Conservation (phyloP, 2,888 invertebrate species). For the Isoperla grammatica region DNA sequence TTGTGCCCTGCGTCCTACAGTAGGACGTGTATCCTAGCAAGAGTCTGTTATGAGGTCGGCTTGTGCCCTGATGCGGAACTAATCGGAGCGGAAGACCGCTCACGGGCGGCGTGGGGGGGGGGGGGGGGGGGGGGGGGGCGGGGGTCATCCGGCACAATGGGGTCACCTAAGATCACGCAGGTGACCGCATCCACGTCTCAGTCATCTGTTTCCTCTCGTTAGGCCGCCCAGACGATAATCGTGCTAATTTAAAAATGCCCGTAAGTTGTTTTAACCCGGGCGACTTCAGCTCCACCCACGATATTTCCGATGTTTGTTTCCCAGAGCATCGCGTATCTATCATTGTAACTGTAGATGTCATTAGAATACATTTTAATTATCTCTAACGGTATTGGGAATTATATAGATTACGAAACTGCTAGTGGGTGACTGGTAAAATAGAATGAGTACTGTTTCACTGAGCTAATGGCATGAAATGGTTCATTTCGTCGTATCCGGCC, state of each 20-base stretch:
- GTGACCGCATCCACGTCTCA: conserved; percentile 16
- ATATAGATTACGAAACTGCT: conserved; percentile 8
- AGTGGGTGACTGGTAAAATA: background rate
- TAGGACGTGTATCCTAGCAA: no score
- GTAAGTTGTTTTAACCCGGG: background rate
- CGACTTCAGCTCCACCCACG: conserved; percentile 3
- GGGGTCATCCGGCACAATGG: conserved; percentile 22
- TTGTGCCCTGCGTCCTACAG: no score
- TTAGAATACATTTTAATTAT: conserved; percentile 1
- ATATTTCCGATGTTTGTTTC: background rate
- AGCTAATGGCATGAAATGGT: no score
- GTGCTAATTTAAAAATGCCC: background rate
- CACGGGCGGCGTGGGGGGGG: background rate
- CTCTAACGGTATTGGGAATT: conserved; percentile 9
- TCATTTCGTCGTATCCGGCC: no score
- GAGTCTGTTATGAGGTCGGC: background rate
- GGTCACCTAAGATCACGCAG: conserved; percentile 22
- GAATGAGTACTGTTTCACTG: no score
- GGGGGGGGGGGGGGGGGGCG: conserved; percentile 7
- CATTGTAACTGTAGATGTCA: conserved; percentile 12
- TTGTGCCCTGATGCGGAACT: background rate
- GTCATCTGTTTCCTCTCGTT: conserved; percentile 21
- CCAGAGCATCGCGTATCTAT: conserved; percentile 3
- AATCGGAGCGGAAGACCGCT: background rate
- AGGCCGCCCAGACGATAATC: background rate